Evolutionary conservation across 2,113 vertebrate genomes (phyloP).

Genomic region (Chaenogobius annularis): DNA sequence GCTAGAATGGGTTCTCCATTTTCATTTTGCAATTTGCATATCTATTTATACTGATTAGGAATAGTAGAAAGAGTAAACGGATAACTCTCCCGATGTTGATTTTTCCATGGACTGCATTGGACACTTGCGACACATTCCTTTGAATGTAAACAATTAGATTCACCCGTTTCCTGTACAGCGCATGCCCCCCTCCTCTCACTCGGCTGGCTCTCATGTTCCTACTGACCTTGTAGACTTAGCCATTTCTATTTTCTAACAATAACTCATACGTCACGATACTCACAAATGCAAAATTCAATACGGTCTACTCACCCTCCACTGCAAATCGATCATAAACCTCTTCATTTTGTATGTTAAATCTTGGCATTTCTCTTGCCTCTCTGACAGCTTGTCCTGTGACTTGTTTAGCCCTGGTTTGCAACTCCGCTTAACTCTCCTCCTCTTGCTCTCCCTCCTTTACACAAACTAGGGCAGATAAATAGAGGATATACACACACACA

Average conservation of each 20-base stretch:
- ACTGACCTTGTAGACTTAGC: constrained; percentile 51
- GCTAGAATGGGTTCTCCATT: no score
- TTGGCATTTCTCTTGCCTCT: constrained; percentile 61
- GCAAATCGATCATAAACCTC: constrained; percentile 66
- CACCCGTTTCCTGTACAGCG: constrained; percentile 32
- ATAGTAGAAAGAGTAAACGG: no score
- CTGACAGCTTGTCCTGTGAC: constrained; percentile 50
- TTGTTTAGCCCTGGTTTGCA: constrained; percentile 38
- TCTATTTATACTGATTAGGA: no score
- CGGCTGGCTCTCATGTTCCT: constrained; percentile 9
- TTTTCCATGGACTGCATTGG: no score
- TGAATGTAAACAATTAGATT: constrained; percentile 43
- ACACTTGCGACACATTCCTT: neutral
- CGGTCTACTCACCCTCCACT: constrained; percentile 69
- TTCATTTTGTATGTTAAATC: constrained; percentile 70
- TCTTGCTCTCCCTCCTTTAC: constrained; percentile 26
- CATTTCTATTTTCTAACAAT: neutral
- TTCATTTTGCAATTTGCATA: no score
- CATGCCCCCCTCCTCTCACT: neutral
- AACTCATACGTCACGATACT: constrained; percentile 7
- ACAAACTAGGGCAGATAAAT: neutral
- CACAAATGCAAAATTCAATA: constrained; percentile 1
- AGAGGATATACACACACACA: neutral
- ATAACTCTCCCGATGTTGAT: no score
- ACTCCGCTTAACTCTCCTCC: constrained; percentile 50